A percentile compares a stretch with the other conserved stretches of the same genome.
phyloP scores from a whole-genome alignment of 64 coral and sea anemone species.

The Montipora foliosa region DNA sequence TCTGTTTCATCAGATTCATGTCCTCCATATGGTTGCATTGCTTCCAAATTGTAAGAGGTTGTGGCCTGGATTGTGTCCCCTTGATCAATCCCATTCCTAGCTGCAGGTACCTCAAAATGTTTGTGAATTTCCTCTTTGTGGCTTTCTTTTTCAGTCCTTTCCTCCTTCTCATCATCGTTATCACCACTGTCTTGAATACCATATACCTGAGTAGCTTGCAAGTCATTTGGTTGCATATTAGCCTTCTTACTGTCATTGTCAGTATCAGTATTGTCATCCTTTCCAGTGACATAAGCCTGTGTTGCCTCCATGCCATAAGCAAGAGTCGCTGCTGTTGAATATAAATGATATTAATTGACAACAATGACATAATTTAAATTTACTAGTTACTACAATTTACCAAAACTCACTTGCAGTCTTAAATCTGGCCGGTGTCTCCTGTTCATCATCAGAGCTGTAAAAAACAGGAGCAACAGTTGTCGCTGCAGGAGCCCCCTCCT shows the following conservation, averaged over 20 bases:
- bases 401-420: neutral
- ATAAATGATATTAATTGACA: no score
- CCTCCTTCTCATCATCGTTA: neutral
- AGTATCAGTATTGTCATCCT: neutral
- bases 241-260: neutral
- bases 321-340: neutral
- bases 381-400: neutral
- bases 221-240: neutral
- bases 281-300: constrained; percentile 21
- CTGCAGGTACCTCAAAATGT: neutral
- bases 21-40: constrained; percentile 60
- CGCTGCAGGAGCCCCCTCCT: neutral
- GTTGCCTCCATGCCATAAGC: constrained; percentile 39
- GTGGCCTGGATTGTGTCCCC: neutral
- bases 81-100: neutral
- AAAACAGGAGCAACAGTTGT: neutral
- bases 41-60: neutral
- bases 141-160: neutral
- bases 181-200: neutral
- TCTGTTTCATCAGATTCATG: constrained; percentile 16
- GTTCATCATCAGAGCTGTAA: constrained; percentile 37
- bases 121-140: neutral
- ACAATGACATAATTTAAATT: no score
- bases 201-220: constrained; percentile 55
- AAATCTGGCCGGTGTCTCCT: neutral